These are phyloP conservation scores for Proterorhinus semilunaris DNA, from an alignment of 2,113 vertebrate species.

Conservation along the genomic window DNA sequence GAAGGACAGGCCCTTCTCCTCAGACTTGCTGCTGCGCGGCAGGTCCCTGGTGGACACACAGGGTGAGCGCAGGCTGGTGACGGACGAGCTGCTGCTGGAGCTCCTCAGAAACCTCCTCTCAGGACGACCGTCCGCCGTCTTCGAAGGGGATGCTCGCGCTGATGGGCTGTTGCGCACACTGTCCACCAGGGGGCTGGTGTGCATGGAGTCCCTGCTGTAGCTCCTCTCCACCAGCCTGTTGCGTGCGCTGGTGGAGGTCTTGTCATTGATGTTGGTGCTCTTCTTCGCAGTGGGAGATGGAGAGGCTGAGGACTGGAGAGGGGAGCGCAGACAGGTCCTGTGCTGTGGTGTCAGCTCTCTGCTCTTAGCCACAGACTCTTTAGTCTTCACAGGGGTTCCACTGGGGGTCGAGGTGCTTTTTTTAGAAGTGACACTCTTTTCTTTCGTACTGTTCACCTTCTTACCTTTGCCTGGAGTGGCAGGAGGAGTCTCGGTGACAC, in stretches of 20 bases:
- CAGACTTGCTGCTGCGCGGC: slow-evolving; percentile 88
- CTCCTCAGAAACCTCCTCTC: slow-evolving; percentile 84
- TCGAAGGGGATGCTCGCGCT: slow-evolving; percentile 73
- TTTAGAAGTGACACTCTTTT: slow-evolving; percentile 76
- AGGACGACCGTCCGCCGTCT: slow-evolving; percentile 55
- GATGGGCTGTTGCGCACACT: slow-evolving; percentile 69
- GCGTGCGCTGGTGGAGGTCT: slow-evolving; percentile 68
- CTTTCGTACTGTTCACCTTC: slow-evolving; percentile 69
- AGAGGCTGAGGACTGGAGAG: slow-evolving; percentile 72
- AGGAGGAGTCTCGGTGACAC: slow-evolving; percentile 73
- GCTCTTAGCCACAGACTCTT: slow-evolving; percentile 67
- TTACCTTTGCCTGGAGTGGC: slow-evolving; percentile 77
- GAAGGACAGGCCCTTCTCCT: slow-evolving; percentile 95
- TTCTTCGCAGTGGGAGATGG: slow-evolving; percentile 78
- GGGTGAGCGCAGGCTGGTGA: slow-evolving; percentile 90
- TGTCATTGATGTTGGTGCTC: slow-evolving; percentile 62
- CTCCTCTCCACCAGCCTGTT: slow-evolving; percentile 83
- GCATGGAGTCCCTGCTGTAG: slow-evolving; percentile 84
- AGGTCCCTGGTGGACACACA: slow-evolving; percentile 73
- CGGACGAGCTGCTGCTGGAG: slow-evolving; percentile 85
- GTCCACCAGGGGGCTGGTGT: slow-evolving; percentile 82
- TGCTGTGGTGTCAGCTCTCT: slow-evolving; percentile 71
- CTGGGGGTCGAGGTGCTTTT: slow-evolving; percentile 77
- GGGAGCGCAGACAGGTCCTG: slow-evolving; percentile 76
- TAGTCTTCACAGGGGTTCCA: slow-evolving; percentile 76